Base-by-base conservation (phyloP, 2,113 vertebrate genomes). In the Dasyprocta punctata region DNA sequence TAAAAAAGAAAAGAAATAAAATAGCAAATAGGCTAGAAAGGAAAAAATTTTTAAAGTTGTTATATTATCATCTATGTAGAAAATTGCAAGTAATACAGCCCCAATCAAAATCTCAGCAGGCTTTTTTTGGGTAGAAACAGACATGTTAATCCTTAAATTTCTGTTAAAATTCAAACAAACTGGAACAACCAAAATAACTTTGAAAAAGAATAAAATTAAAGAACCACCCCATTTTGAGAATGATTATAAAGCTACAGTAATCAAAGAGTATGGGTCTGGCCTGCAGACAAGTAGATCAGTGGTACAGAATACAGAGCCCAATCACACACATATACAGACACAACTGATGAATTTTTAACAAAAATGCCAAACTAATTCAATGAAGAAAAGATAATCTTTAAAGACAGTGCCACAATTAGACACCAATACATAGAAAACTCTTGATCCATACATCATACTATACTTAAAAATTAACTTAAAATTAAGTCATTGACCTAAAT, bases 161-260 rank as follows among this genome's bases (percentile, higher is more conserved):
- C 38, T 65, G 47, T 82, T 73, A 65, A 87, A 94, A 86, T 47
- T 87, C 65, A 93, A 94, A 86, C 56, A 47, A 90, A 44, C 75
- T 20, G 81, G 58, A 75, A 82, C 30, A 65, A 82, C 22, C 24
- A 87, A 75, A 87, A 54, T 38, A 65, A 71, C 60, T 54, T 52
- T n/a, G 56, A 58, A 84, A 92, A 54, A 36, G 65, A 84, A 63
- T 75, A 17, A 47, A 67, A 33, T 60, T n/a, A 71, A 47, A 92
- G 71, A n/a, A 84, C 33, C 36, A 38, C 1, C 16, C 56, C 52
- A 56, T 49, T 90, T 91, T 47, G 63, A 94, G 19, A 77, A 94
- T 84, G 63, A 86, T 54, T 88, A 80, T 56, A 71, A 85, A 93
- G 11, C 26, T 47, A 63, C 14, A 71, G 10, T n/a, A 85, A 90